phyloP scores from a whole-genome alignment of 2,113 vertebrate genomes.

The Periophthalmodon schlosseri region DNA sequence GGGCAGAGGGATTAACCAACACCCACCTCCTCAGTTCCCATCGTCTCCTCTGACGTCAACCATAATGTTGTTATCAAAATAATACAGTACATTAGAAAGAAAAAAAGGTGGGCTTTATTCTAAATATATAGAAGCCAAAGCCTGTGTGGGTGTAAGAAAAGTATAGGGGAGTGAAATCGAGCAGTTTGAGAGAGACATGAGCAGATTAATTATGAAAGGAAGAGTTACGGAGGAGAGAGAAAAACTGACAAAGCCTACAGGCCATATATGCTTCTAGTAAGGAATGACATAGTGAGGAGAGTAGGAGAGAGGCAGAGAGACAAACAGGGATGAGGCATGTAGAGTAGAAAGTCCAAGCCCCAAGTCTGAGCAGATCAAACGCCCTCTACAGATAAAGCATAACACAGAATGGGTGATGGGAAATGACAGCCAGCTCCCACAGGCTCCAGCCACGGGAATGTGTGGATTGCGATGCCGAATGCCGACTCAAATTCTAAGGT shows the following conservation, averaged over 20 bases:
- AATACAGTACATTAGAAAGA: slow-evolving; percentile 19
- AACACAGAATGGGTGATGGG: slow-evolving; percentile 52
- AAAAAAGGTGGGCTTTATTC: slow-evolving; percentile 22
- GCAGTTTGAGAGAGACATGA: slow-evolving; percentile 17
- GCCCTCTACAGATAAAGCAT: slow-evolving; percentile 50
- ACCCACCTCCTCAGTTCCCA: slow-evolving; percentile 43
- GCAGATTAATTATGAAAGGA: slow-evolving; percentile 27
- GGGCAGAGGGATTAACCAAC: slow-evolving; percentile 53
- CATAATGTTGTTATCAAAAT: slow-evolving; percentile 42
- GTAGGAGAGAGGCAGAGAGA: slow-evolving; percentile 11
- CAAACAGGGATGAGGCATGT: slow-evolving; percentile 19
- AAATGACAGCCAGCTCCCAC: slow-evolving; percentile 62
- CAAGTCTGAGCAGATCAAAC: slow-evolving; percentile 61
- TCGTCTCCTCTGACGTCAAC: slow-evolving; percentile 27
- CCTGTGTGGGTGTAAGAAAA: slow-evolving; percentile 21
- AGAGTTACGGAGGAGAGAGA: neutral
- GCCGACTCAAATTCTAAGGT: slow-evolving; percentile 12
- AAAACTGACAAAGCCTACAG: slow-evolving; percentile 13
- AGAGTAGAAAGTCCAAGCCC: slow-evolving; percentile 48
- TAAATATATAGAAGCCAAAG: slow-evolving; percentile 39
- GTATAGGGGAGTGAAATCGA: slow-evolving; percentile 35
- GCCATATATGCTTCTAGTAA: neutral
- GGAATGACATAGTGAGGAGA: slow-evolving; percentile 4
- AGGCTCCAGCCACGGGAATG: slow-evolving; percentile 35
- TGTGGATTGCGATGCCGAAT: slow-evolving; percentile 7